Base-by-base conservation (phyloP, 1,140 invertebrate species). In the Hycleus cichorii region DNA sequence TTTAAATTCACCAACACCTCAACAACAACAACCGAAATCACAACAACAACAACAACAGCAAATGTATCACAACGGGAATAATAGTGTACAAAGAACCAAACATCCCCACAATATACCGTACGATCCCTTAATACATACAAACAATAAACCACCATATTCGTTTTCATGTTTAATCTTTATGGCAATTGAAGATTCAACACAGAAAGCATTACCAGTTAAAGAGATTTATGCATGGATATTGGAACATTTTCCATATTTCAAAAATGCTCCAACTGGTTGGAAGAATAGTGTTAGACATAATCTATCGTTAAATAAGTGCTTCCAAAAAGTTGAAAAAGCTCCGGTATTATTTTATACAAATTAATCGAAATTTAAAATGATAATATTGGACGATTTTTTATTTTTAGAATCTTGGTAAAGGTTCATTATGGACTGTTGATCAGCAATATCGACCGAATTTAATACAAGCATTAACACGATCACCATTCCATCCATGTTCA, bases 151-250 rank as follows among this genome's bases (percentile, higher is more conserved):
- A 40, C 93, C 93, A 25, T 95, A 94, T 75, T 96, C 93, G 32
- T 95, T 91, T 75, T 95, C 91, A 59, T 95, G 92, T 74, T 82
- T 97, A 39, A 97, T 97, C 67, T 97, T 97, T 77, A 96, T 97
- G 93, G 93, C 94, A 12, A 95, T 97, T 62, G 93, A 97, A 74
- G 90, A 93, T 62, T 93, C 91, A 0, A 82, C 86, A 3, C 83
- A 85, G 44, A 90, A 95, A 72, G 91, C 92, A 4, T 72, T 96
- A 52, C 93, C 93, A 2, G 94, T 97, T 0, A 95, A 95, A 71
- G 95, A 97, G 73, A 97, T 98, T 64, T 98, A 98, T 71, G 86
- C 92, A n/a, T 98, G 95, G 95, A 97, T 98, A 59, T 78, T 95
- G 63, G 86, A 92, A 63, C 93, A 97, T 74, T 98, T 97, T 77